A percentile compares a stretch with the other conserved stretches of the same genome.
Conservation (phyloP, 2,888 invertebrate genomes). For the Protodeltote pygarga region DNA sequence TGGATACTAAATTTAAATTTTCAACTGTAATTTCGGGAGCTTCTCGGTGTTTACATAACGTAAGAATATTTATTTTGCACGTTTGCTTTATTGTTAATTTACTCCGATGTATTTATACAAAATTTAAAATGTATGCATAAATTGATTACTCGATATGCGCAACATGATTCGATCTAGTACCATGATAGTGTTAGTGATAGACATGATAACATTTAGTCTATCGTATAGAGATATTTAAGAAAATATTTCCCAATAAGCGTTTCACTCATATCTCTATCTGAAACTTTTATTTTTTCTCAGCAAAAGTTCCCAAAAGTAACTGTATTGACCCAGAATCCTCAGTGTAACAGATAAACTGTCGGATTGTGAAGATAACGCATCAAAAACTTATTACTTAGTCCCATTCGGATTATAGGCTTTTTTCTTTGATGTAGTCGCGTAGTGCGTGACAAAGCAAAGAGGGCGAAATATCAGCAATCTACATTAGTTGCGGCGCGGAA, state of each 20-base stretch:
- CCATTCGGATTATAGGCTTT: conserved; percentile 57
- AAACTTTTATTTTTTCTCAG: conserved; percentile 30
- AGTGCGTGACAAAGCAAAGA: conserved; percentile 56
- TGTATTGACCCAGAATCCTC: conserved; percentile 40
- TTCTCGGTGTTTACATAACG: conserved; percentile 12
- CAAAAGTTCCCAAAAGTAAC: conserved; percentile 29
- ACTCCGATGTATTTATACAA: conserved; percentile 13
- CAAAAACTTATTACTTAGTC: conserved; percentile 68
- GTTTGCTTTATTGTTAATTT: too few relatives aligned
- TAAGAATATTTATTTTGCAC: too few relatives aligned
- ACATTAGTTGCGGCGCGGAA: conserved; percentile 40
- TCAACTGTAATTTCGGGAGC: conserved; percentile 17
- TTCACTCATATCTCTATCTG: conserved; percentile 19
- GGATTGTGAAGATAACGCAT: conserved; percentile 56
- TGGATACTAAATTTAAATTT: conserved; percentile 29
- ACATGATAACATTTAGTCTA: too few relatives aligned
- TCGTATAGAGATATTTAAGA: conserved; percentile 19
- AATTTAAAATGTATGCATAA: too few relatives aligned
- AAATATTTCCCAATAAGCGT: conserved; percentile 23
- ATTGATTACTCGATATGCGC: too few relatives aligned
- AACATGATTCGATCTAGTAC: too few relatives aligned
- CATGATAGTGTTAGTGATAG: too few relatives aligned
- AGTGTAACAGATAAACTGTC: conserved; percentile 45
- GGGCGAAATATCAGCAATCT: conserved; percentile 54
- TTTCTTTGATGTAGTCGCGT: conserved; percentile 62